phyloP scores from a whole-genome alignment of 1,140 invertebrate species.

The Drosophila teissieri region DNA sequence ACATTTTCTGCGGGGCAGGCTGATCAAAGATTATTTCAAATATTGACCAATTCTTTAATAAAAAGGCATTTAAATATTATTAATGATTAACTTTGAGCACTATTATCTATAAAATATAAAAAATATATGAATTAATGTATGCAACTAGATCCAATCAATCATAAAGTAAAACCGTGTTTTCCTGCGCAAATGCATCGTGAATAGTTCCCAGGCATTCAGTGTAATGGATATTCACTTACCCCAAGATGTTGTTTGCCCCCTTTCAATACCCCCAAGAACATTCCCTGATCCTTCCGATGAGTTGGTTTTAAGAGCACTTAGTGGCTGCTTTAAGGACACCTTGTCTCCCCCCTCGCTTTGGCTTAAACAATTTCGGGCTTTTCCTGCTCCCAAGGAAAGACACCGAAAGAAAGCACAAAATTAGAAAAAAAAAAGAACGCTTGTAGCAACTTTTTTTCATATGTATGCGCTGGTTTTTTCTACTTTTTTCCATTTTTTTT shows the following conservation, averaged over 20 bases:
- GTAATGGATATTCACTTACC: not conserved
- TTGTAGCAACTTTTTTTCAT: constrained; percentile 64
- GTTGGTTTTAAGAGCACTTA: constrained; percentile 37
- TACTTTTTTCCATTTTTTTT: constrained; percentile 21
- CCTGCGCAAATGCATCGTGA: not conserved
- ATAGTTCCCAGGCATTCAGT: not conserved
- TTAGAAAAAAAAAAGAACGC: constrained; percentile 55
- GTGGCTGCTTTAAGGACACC: constrained; percentile 43
- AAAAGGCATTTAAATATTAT: no score
- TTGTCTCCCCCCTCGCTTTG: constrained; percentile 18
- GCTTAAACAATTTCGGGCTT: constrained; percentile 27
- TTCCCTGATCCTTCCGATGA: constrained; percentile 33
- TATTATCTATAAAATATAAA: no score
- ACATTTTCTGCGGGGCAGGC: no score
- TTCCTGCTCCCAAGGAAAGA: not conserved
- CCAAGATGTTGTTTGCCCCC: not conserved
- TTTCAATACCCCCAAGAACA: constrained; percentile 4
- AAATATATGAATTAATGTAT: no score
- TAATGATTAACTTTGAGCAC: no score
- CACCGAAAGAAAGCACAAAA: constrained; percentile 47
- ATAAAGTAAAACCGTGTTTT: not conserved
- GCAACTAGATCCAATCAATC: not conserved
- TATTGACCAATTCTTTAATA: no score
- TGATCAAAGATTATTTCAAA: no score
- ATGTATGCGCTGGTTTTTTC: constrained; percentile 21